Base-by-base conservation (phyloP, 2,797 vertebrate genomes). In the Myiothlypis chrysogaster region DNA sequence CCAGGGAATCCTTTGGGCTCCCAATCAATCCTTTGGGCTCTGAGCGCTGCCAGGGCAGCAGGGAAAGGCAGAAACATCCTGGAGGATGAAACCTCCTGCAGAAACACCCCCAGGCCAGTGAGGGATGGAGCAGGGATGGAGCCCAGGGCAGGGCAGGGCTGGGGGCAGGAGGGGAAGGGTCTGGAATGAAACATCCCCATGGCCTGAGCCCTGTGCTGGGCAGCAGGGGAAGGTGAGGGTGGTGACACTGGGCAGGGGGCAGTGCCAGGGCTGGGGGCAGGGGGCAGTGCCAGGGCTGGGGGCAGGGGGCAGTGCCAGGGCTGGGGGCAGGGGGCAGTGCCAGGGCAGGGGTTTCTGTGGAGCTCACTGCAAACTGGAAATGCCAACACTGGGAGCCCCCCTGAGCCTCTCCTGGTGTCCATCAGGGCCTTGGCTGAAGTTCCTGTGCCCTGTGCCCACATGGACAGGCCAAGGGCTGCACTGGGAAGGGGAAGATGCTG, bases 101-200 rank as follows among this genome's bases (percentile, higher is more conserved):
- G 72, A 7, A 34, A 27, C 9, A 9, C 2, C 22, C 46, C 30
- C 9, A 4, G 28, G 8, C 35, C 60, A 6, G 10, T 0, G 23
- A 47, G 61, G 61, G 56, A 49, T 23, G 44, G 44, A 23, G 28
- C 46, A 47, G 46, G 14, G 22, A 37, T 59, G 63, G 56, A 55
- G 47, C 20, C 14, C 53, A 15, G 39, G 35, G 28, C 49, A 14
- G 25, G 41, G 25, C 39, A 13, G 1, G 14, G 37, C 37, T 39
- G 37, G 37, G 39, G 35, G 28, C 49, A 75, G 91, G 69, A 24
- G 1, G 16, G 59, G 25, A 73, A 41, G 47, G 52, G 43, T 2
- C 27, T 3, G 41, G 52, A 30, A 2, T 35, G 75, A n/a, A 69
- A 15, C 17, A 24, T 17, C 27, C 34, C 43, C 1, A 0, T 2